Evolutionary conservation across 2,113 vertebrate species (phyloP).

Genomic region (Ceratotherium simum): DNA sequence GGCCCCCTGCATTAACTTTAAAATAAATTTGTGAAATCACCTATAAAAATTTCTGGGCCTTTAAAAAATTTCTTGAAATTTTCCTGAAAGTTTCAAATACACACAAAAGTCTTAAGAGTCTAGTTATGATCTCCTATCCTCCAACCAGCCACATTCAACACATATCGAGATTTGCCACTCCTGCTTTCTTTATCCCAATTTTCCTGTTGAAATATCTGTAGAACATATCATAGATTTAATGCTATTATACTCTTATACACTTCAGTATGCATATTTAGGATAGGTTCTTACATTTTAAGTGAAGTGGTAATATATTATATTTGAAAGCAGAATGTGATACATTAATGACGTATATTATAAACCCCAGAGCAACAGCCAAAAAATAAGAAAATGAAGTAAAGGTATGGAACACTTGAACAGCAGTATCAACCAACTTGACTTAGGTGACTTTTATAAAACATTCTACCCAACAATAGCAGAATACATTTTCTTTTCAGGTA

Average conservation of each 20-base stretch:
- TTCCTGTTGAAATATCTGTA: neutral
- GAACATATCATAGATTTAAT: neutral
- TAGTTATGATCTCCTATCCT: neutral
- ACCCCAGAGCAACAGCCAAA: neutral
- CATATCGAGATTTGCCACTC: neutral
- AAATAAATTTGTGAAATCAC: neutral
- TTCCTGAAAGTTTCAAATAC: neutral
- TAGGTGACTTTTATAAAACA: neutral
- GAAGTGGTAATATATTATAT: neutral
- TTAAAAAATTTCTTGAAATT: neutral
- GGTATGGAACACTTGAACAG: neutral
- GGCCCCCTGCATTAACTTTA: neutral
- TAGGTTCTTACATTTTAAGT: neutral
- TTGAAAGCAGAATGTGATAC: neutral
- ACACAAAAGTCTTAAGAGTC: neutral
- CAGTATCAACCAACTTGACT: neutral
- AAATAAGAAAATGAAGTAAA: neutral
- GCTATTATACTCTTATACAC: neutral
- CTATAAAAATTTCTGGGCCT: neutral
- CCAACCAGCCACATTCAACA: neutral
- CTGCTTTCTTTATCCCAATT: neutral
- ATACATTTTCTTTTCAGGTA: neutral
- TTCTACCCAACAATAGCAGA: neutral
- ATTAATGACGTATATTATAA: neutral
- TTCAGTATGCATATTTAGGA: neutral